These are phyloP conservation scores for Bagarius yarrelli DNA, from an alignment of 2,113 vertebrate species.

Conservation along the genomic window DNA sequence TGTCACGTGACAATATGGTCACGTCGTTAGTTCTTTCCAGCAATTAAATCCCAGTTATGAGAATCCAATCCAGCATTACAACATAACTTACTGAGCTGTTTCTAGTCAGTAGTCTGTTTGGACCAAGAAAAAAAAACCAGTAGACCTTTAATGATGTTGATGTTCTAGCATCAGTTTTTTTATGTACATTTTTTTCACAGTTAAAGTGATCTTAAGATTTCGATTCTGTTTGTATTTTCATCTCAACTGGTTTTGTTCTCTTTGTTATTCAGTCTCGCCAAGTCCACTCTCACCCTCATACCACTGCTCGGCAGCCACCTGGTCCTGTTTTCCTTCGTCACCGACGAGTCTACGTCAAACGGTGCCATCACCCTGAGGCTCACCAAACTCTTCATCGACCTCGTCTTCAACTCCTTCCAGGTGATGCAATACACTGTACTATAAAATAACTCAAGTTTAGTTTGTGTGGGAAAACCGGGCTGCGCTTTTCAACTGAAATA, in stretches of 20 bases:
- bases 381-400: constrained; percentile 89
- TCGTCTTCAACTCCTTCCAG: constrained; percentile 95
- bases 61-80: neutral
- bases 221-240: neutral
- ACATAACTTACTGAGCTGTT: neutral
- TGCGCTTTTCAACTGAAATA: too few relatives aligned
- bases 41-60: too few relatives aligned
- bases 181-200: too few relatives aligned
- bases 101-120: neutral
- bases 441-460: too few relatives aligned
- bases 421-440: constrained; percentile 55
- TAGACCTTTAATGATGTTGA: neutral
- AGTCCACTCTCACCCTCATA: constrained; percentile 92
- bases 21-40: too few relatives aligned
- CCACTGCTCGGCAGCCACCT: constrained; percentile 92
- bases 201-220: neutral
- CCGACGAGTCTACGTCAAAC: constrained; percentile 81
- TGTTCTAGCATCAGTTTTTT: too few relatives aligned
- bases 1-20: too few relatives aligned
- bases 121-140: neutral
- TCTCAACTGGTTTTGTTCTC: neutral
- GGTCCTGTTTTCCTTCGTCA: constrained; percentile 86
- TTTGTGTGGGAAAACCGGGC: too few relatives aligned
- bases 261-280: constrained; percentile 79
- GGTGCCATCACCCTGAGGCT: constrained; percentile 79